Base-by-base conservation (phyloP, 2,888 invertebrate genomes). In the Pasiphila rectangulata region DNA sequence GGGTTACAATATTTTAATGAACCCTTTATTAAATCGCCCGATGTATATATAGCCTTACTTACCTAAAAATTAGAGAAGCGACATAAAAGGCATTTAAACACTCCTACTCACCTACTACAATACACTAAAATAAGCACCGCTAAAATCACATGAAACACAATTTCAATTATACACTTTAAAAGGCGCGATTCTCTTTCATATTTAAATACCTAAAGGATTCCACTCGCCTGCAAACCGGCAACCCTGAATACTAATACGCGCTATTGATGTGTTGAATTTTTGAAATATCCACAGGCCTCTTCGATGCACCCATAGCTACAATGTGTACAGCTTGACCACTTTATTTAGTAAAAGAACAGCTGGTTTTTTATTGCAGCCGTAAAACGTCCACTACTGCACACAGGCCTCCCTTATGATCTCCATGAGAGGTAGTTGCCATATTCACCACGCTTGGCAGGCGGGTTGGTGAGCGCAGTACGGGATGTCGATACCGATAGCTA, bases 251-350 rank as follows among this genome's bases (percentile, higher is more conserved):
- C 65, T 72, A 72, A 75, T 72, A 64, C 61, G 54, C 46, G 60
- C 67, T 58, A 77, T 72, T 65, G 72, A 72, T 67, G 73, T 76
- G 73, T 66, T 71, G 79, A 71, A 79, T 79, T 79, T 81, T 80
- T 79, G 71, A 77, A 74, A 75, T 70, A 69, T 68, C 69, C 57
- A 64, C 62, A 67, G 59, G 68, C 65, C 71, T 63, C 64, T 68
- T 68, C 59, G 67, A 61, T 47, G 61, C 57, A 52, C 45, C 6
- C 29, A 7, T 27, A 30, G 36, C 15, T 27, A 7, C n/a, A n/a
- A 19, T 27, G n/a, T 13, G 15, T 36, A 7, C 41, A 41, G 49
- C 45, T 41, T 30, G 40, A 10, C 9, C 2, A 23, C 15, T 19
- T 7, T 3, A 7, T 3, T 2, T n/a, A 16, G 7, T 13, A 13